Conservation (phyloP, 2,888 invertebrate species). For the Biston betularia region DNA sequence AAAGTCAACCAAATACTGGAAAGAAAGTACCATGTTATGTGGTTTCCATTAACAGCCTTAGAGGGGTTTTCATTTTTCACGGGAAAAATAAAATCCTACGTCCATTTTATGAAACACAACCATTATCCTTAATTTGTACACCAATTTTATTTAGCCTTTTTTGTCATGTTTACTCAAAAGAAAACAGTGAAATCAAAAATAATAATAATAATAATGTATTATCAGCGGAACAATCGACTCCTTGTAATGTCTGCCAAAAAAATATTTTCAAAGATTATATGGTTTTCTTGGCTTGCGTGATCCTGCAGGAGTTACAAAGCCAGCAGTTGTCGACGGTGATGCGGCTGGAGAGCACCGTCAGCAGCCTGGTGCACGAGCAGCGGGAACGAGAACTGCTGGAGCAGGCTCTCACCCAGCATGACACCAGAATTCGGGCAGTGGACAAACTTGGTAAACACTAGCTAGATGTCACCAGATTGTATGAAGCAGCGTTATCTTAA, state of each 20-base stretch:
- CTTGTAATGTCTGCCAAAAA: background rate
- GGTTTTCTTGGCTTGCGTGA: slow-evolving; percentile 21
- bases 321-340: slow-evolving; percentile 82
- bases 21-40: too few relatives aligned
- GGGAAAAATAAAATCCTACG: too few relatives aligned
- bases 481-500: too few relatives aligned
- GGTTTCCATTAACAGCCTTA: too few relatives aligned
- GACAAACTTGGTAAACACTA: slow-evolving; percentile 64
- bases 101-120: too few relatives aligned
- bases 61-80: too few relatives aligned
- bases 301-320: slow-evolving; percentile 76
- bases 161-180: too few relatives aligned
- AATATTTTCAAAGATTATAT: background rate
- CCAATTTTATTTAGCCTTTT: too few relatives aligned
- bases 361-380: slow-evolving; percentile 78
- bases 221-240: background rate
- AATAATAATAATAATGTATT: background rate
- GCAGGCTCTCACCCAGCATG: slow-evolving; percentile 77
- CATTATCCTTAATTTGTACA: too few relatives aligned
- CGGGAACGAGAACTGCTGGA: slow-evolving; percentile 77
- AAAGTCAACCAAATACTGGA: too few relatives aligned
- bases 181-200: background rate
- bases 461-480: too few relatives aligned
- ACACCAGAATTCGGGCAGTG: slow-evolving; percentile 70
- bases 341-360: slow-evolving; percentile 79